Base-by-base conservation (phyloP, 2,113 vertebrate species). In the Lampris incognitus region DNA sequence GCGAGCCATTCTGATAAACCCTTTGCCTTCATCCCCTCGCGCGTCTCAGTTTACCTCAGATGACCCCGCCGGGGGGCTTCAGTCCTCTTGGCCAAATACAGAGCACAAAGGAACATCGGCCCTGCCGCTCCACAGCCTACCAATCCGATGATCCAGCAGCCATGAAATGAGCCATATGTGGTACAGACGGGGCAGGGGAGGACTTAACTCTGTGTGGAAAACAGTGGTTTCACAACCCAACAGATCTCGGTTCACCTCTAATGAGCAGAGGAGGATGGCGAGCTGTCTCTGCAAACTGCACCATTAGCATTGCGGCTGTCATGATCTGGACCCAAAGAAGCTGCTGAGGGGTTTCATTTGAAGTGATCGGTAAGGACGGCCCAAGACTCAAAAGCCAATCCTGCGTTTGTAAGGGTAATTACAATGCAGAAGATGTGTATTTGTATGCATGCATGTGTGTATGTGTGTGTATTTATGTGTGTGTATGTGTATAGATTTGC, bases 131-230 rank as follows among this genome's bases (percentile, higher is more conserved):
- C 69, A 74, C 55, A 63, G 73, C 41, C 64, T 82, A 89, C 91
- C 87, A 89, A 91, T 92, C 87, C 73, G 82, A 78, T 49, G 74
- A 81, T 81, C 73, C 79, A 68, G 76, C 86, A 90, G 77, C 84
- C 91, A 83, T 91, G 85, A 91, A 92, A 91, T 88, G 81, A 86
- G 85, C 79, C 84, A 69, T 63, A 63, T 80, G 87, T 52, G 55
- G 76, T 74, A 69, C 6, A 36, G 58, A 70, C 62, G 41, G 51
- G 60, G 40, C 55, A 58, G 57, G 48, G 57, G 57, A 63, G 61
- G 54, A 74, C 7, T 69, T 4, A 10, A 24, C 40, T 11, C 8
- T 57, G 39, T 9, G 39, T 44, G 50, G 65, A 80, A 50, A 85
- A 72, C 57, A 78, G 71, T 46, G 63, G 41, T 58, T 77, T 72